Base-by-base conservation (phyloP, 1,140 invertebrate genomes). In the Listronotus oregonensis region DNA sequence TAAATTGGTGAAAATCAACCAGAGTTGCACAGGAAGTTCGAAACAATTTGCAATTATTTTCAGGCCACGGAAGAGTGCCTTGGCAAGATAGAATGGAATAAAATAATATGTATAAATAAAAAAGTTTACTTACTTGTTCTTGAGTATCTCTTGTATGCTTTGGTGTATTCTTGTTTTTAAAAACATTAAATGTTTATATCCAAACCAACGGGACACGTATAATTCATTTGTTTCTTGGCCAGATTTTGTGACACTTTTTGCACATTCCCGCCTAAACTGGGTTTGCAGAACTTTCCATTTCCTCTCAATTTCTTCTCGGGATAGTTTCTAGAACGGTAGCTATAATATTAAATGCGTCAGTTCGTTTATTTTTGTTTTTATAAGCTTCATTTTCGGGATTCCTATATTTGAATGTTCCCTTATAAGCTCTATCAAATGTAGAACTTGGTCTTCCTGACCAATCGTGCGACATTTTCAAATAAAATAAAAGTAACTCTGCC, bases 31-130 rank as follows among this genome's bases (percentile, higher is more conserved):
- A 59, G 17, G 27, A 46, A 40, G 14, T 47, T 32, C 42, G 42
- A 47, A 59, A 27, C 12, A 59, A 47, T 59, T 59, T 59, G 44
- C 44, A 49, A 21, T 59, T 31, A 31, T 59, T 47, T 59, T 47
- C 57, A 47, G 17, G n/a, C n/a, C 10, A 59, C 39, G 31, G 44
- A 32, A 34, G 21, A 47, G 14, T 59, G 21, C 32, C 57, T 27
- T 49, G 44, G 44, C 57, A 59, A 47, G n/a, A 40, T 27, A 55
- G 18, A 51, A 51, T 51, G 21, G 21, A 27, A 27, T 27, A 27
- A 27, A 27, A 27, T 27, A 27, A 27, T 27, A 27, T 27, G 21
- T 27, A 27, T 27, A 27, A 27, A 27, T 27, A 27, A 27, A 27
- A 27, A 27, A 27, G 21, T 27, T 27, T 27, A 27, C 21, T 27